Conservation (phyloP, 35 echinoderm and acorn worm species). For the Eucidaris tribuloides region DNA sequence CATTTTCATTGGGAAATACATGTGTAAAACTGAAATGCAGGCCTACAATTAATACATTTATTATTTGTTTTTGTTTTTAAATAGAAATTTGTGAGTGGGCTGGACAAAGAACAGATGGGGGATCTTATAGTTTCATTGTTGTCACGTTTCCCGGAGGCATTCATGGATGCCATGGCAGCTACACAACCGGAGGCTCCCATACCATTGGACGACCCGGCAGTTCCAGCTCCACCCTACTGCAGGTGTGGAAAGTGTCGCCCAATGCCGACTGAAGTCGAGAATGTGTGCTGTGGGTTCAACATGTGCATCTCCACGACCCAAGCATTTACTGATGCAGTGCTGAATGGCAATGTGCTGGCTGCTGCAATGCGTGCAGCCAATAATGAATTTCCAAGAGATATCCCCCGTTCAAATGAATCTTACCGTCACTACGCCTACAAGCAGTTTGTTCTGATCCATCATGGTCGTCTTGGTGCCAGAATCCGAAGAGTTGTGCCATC, state of each 20-base stretch:
- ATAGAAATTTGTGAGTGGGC: too few relatives aligned
- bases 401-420: background rate
- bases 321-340: background rate
- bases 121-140: background rate
- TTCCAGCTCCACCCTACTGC: slow-evolving; percentile 4
- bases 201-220: background rate
- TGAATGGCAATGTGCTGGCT: background rate
- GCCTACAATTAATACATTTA: too few relatives aligned
- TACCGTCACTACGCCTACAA: background rate
- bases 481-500: background rate
- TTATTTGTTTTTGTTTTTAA: too few relatives aligned
- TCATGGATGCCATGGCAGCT: background rate
- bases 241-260: slow-evolving; percentile 31
- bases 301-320: background rate
- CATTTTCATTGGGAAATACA: too few relatives aligned
- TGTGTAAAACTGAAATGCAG: too few relatives aligned
- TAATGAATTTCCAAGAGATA: background rate
- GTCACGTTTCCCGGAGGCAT: background rate
- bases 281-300: background rate
- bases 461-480: background rate
- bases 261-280: background rate
- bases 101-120: background rate
- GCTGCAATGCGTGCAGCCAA: background rate
- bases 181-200: background rate
- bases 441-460: background rate